Conservation (phyloP, 2,113 vertebrate genomes). For the Suncus etruscus region DNA sequence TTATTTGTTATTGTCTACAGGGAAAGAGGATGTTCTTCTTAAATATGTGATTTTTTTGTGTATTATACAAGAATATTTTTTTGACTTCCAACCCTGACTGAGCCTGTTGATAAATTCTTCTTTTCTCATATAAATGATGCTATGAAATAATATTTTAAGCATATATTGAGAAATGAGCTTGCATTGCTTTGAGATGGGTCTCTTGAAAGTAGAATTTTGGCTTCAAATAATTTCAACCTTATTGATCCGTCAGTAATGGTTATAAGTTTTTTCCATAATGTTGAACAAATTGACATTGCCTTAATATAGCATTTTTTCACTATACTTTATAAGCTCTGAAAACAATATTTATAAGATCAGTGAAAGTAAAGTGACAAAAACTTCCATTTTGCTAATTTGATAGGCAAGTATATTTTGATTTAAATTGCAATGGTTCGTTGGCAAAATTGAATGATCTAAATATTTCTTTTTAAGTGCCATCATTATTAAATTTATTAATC, state of each 20-base stretch:
- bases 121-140: background rate
- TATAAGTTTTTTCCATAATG: conserved; percentile 9
- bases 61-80: conserved; percentile 29
- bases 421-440: conserved; percentile 49
- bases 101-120: background rate
- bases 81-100: background rate
- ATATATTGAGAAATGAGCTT: conserved; percentile 35
- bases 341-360: background rate
- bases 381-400: background rate
- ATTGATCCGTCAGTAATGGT: background rate
- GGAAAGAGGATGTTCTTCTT: conserved; percentile 20
- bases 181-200: background rate
- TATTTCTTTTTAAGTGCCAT: conserved; percentile 56
- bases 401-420: conserved; percentile 49
- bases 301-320: background rate
- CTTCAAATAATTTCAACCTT: conserved; percentile 25
- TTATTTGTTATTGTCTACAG: conserved; percentile 20
- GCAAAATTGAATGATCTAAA: conserved; percentile 30
- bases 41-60: conserved; percentile 14
- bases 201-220: conserved; percentile 2
- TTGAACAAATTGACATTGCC: background rate
- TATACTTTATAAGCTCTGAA: background rate
- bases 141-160: conserved; percentile 32
- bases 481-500: conserved; percentile 25
- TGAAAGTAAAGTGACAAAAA: background rate